Conservation (phyloP, 2,113 vertebrate genomes). For the Zootoca vivipara region DNA sequence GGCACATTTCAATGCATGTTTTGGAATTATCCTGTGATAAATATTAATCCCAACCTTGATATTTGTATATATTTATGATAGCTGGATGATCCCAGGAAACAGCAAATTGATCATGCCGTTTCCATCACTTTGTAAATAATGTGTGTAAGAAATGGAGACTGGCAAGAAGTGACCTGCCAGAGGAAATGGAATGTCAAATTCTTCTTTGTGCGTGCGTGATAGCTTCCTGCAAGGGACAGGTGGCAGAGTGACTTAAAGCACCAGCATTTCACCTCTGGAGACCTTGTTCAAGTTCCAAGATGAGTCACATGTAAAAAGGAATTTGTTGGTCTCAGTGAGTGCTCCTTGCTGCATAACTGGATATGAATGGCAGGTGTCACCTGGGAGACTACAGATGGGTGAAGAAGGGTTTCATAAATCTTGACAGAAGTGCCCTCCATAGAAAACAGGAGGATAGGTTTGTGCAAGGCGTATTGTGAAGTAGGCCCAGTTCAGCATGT, state of each 20-base stretch:
- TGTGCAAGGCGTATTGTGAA: not conserved
- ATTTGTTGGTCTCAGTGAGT: constrained; percentile 35
- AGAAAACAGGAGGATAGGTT: not conserved
- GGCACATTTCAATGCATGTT: not conserved
- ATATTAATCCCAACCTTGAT: constrained; percentile 23
- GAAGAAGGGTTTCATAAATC: constrained; percentile 2
- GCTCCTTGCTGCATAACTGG: constrained; percentile 18
- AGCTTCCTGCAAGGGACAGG: constrained; percentile 14
- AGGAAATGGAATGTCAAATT: constrained; percentile 26
- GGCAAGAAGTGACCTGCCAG: constrained; percentile 11
- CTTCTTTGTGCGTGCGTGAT: not conserved
- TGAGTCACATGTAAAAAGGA: constrained; percentile 24
- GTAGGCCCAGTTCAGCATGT: not conserved
- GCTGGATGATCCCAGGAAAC: constrained; percentile 12
- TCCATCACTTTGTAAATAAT: constrained; percentile 9
- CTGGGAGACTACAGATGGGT: not conserved
- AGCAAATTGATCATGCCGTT: not conserved
- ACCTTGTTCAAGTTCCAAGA: constrained; percentile 18
- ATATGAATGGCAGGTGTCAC: constrained; percentile 20
- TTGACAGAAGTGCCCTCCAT: not conserved
- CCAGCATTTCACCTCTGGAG: constrained; percentile 27
- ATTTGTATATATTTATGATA: constrained; percentile 5
- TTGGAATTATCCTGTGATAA: not conserved
- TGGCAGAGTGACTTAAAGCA: constrained; percentile 1
- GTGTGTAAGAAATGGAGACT: constrained; percentile 8